A percentile compares a stretch with the other conserved stretches of the same genome.
Conservation (phyloP, 2,888 invertebrate species). For the Metopia argyrocephala region DNA sequence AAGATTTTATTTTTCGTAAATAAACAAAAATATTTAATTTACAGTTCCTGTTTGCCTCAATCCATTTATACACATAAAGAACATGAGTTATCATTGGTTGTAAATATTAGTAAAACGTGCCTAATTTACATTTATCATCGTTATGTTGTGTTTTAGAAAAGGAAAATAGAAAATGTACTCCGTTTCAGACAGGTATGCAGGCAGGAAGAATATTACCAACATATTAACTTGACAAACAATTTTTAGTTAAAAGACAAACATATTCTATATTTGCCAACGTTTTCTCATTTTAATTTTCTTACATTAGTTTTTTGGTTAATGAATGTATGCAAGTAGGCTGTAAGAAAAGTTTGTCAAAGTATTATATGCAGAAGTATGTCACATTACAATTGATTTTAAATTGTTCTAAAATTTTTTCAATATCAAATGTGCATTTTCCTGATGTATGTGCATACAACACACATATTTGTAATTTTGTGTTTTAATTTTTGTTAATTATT, state of each 20-base stretch:
- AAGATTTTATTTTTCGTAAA: too few species aligned
- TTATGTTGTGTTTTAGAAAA: background rate
- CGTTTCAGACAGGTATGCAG: background rate
- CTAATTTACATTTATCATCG: background rate
- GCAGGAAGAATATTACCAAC: background rate
- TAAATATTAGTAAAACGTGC: background rate
- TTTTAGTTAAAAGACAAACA: background rate
- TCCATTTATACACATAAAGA: background rate
- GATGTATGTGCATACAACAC: too few species aligned
- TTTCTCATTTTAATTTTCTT: background rate
- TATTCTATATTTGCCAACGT: constrained; percentile 5
- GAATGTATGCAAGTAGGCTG: background rate
- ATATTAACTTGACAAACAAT: constrained; percentile 3
- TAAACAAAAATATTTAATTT: background rate
- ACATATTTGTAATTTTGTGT: too few species aligned
- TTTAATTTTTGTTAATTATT: too few species aligned
- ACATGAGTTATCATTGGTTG: background rate
- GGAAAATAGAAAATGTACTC: background rate
- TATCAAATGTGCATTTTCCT: too few species aligned
- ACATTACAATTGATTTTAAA: too few species aligned
- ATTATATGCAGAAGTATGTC: too few species aligned
- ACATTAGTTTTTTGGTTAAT: background rate
- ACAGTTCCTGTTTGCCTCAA: too few species aligned
- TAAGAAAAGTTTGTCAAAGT: background rate
- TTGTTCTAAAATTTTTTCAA: too few species aligned